phyloP scores from a whole-genome alignment of 2,797 vertebrate species.

The Jordanella pulchra region DNA sequence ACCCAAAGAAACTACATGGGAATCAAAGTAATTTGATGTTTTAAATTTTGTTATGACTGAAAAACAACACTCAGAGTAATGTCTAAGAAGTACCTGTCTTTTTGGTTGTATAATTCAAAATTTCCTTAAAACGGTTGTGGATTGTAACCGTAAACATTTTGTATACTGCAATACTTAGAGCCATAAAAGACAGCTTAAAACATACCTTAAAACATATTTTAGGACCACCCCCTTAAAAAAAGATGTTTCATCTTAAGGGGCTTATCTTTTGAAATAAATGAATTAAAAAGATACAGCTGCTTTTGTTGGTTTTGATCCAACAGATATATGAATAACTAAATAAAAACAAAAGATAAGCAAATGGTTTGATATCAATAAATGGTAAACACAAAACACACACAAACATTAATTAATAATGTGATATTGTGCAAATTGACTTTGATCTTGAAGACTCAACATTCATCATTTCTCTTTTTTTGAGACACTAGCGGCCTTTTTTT shows the following conservation, averaged over 20 bases:
- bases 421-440: neutral
- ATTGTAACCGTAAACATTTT: neutral
- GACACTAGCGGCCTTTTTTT: too few species aligned
- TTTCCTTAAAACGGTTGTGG: neutral
- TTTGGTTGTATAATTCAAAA: neutral
- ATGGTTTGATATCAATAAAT: too few species aligned
- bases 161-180: neutral
- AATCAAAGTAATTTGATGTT: neutral
- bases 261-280: neutral
- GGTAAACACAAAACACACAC: too few species aligned
- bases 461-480: neutral
- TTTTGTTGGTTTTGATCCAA: neutral
- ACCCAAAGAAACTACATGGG: neutral
- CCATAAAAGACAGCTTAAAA: neutral
- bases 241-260: too few species aligned
- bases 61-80: neutral
- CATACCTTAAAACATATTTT: too few species aligned
- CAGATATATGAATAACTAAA: neutral
- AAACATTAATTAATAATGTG: neutral
- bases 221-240: too few species aligned
- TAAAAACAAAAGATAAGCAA: too few species aligned
- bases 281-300: neutral
- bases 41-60: neutral
- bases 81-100: neutral
- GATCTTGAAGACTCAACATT: neutral